Percentiles rank a stretch among this genome's conserved stretches.
Evolutionary conservation across 1,140 invertebrate genomes (phyloP).

Genomic region (Apolygus lucorum): DNA sequence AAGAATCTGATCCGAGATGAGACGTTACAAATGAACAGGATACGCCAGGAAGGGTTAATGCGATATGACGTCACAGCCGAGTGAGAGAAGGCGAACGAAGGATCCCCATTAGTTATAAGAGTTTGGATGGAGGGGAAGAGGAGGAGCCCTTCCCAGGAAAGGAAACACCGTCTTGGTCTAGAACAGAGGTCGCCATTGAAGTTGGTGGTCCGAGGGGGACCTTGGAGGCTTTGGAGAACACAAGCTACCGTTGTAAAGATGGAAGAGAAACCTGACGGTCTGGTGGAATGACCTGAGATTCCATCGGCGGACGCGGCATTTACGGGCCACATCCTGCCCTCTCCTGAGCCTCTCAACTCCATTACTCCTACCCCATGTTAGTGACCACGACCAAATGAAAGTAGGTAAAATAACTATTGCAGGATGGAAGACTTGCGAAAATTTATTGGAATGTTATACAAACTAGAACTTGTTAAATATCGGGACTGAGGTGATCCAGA

Average conservation of each 20-base stretch:
- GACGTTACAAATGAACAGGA: background rate
- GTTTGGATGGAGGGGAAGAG: background rate
- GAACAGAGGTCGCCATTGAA: background rate
- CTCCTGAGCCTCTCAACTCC: too few species aligned
- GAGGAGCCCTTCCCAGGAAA: background rate
- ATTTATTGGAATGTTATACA: too few species aligned
- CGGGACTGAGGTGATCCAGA: too few species aligned
- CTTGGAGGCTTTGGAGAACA: background rate
- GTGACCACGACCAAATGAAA: too few species aligned
- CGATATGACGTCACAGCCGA: background rate
- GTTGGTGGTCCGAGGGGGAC: too few species aligned
- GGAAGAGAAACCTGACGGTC: background rate
- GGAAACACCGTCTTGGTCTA: background rate
- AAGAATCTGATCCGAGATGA: background rate
- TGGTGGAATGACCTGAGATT: background rate
- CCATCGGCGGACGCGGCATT: background rate
- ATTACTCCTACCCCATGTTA: too few species aligned
- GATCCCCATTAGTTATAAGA: too few species aligned
- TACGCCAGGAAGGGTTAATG: background rate
- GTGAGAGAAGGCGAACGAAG: background rate
- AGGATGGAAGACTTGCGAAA: too few species aligned
- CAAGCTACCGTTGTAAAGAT: background rate
- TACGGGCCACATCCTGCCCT: background rate
- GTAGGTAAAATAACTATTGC: too few species aligned
- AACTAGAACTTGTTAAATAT: too few species aligned